Evolutionary conservation across 2,113 vertebrate species (phyloP).

Genomic region (Jacana jacana): DNA sequence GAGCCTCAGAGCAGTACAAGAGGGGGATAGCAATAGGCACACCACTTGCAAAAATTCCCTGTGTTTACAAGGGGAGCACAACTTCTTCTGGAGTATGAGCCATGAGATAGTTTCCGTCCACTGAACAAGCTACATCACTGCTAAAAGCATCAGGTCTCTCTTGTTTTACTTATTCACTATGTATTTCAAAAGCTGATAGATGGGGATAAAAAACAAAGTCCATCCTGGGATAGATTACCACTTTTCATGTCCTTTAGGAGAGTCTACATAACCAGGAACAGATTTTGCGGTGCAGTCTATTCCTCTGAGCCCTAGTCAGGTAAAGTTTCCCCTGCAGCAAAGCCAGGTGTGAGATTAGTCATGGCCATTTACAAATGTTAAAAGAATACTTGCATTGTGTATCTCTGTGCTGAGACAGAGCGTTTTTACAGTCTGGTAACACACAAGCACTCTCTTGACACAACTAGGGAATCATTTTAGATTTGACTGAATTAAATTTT

Average conservation of each 20-base stretch:
- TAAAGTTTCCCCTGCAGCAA: neutral
- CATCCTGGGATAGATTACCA: neutral
- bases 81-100: neutral
- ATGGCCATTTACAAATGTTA: neutral
- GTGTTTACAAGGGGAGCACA: neutral
- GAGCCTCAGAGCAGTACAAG: neutral
- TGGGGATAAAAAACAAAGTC: neutral
- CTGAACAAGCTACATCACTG: neutral
- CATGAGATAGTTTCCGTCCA: neutral
- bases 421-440: neutral
- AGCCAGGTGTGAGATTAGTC: slow-evolving; percentile 4
- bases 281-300: neutral
- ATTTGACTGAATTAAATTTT: neutral
- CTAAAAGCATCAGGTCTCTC: neutral
- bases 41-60: neutral
- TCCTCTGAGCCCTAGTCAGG: neutral
- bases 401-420: neutral
- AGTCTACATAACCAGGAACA: neutral
- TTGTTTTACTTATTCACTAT: neutral
- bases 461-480: neutral
- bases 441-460: neutral
- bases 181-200: neutral
- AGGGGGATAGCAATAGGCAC: neutral
- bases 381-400: neutral
- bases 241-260: neutral